Base-by-base conservation (phyloP, 2,113 vertebrate genomes). In the Pimephales promelas region DNA sequence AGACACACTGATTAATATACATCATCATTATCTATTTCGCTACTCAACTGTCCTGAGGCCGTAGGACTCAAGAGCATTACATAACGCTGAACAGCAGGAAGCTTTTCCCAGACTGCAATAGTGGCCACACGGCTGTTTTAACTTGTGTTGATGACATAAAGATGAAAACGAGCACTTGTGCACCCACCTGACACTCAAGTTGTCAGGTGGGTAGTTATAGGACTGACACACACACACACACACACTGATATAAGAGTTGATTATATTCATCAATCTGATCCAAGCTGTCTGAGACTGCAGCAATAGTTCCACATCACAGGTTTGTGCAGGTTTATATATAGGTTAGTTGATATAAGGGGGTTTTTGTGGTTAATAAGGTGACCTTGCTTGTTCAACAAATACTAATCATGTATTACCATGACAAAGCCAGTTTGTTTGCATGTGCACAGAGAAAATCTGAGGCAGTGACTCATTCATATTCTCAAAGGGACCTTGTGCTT, bases 211-310 rank as follows among this genome's bases (percentile, higher is more conserved):
- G 16, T 81, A 40, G 45, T n/a, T 40, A 36, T 68, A 68, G 61
- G 45, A 66, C 43, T 34, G 31, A 10, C 77, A 47, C 57, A 61
- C 24, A 49, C 56, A 45, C 40, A 18, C 57, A 62, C 56, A 57
- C 31, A 26, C 31, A 64, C n/a, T 45, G 14, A 24, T 57, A 62
- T n/a, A 61, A 61, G 61, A 68, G 79, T 81, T 68, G 61, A 81
- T 81, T 80, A 20, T 28, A 81, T 10, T 24, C 79, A 71, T 81
- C 79, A 81, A 81, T 81, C 47, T 54, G 11, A 22, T 79, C 18
- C 26, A 79, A 66, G 76, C 76, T 61, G n/a, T 62, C n/a, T 59
- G 34, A 79, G 36, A 79, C 77, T 20, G 59, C 59, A 47, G 43
- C 40, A 64, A 47, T 62, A 79, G 77, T 64, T 79, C 47, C 26